phyloP scores from a whole-genome alignment of 2,113 vertebrate species.

The Capreolus pygargus region DNA sequence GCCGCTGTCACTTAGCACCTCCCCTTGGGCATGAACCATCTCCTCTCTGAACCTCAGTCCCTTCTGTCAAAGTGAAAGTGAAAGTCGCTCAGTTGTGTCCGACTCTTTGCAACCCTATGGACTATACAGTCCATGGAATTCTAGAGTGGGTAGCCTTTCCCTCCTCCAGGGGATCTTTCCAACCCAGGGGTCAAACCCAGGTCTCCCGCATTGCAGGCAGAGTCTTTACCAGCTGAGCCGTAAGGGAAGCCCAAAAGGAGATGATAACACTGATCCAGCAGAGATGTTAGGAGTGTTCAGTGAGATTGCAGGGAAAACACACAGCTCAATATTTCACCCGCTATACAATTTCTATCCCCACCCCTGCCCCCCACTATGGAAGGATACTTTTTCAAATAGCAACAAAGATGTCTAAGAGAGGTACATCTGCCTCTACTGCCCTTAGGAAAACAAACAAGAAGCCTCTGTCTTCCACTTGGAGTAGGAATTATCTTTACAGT shows the following conservation, averaged over 20 bases:
- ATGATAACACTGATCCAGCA: too few species aligned
- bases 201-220: not conserved
- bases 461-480: not conserved
- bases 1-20: fast-evolving
- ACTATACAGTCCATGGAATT: not conserved
- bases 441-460: not conserved
- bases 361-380: fast-evolving
- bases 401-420: not conserved
- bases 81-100: not conserved
- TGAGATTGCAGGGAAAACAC: not conserved
- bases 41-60: not conserved
- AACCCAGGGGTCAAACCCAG: not conserved
- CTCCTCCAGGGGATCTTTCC: not conserved
- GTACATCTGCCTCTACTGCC: not conserved
- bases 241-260: not conserved
- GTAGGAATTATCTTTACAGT: not conserved
- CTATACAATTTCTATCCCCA: fast-evolving
- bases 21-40: not conserved
- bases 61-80: not conserved
- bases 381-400: not conserved
- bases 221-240: not conserved
- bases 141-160: not conserved
- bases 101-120: not conserved
- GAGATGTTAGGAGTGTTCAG: not conserved
- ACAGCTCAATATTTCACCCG: not conserved